Base-by-base conservation (phyloP, 2,113 vertebrate species). In the Paedocypris sp. region DNA sequence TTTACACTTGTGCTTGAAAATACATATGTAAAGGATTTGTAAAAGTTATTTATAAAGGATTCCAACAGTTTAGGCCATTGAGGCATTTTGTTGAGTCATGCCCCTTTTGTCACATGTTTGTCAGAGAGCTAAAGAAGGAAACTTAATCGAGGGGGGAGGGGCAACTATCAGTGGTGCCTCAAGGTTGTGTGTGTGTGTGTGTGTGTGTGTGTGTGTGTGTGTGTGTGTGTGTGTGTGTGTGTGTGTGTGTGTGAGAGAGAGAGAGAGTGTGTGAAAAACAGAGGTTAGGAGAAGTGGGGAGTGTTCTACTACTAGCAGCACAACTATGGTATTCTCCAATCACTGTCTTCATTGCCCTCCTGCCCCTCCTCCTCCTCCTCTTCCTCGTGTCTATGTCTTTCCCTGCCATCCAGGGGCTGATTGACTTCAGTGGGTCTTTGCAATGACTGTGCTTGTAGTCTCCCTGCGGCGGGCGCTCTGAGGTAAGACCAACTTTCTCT, bases 381-480 rank as follows among this genome's bases (percentile, higher is more conserved):
- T n/a, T n/a, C n/a, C n/a, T n/a, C 38, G 28, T 36, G 28, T 16
- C 31, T 41, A 12, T 42, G 11, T 35, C 42, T 51, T 39, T 54
- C 56, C 57, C 66, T 22, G 31, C 12, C 32, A 56, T 64, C 50
- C 45, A 38, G 38, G 50, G 56, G 48, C 64, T 45, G 22, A 19
- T 32, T 51, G 23, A 43, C 48, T 51, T 68, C 64, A 56, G 69
- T 68, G 64, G 50, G 45, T 48, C 50, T 70, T 68, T 72, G 59
- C 54, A 58, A 57, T 62, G 33, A 26, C 67, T 57, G 62, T 70
- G 42, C 53, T 54, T 58, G 64, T 70, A 62, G 59, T 42, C 54
- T 41, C 36, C 66, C 67, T 57, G 67, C 72, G 72, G 69, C 72
- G 48, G 74, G 62, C 62, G 64, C 63, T 63, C 26, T 32, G 59